phyloP scores from a whole-genome alignment of 2,113 vertebrate genomes.

The Chionomys nivalis region DNA sequence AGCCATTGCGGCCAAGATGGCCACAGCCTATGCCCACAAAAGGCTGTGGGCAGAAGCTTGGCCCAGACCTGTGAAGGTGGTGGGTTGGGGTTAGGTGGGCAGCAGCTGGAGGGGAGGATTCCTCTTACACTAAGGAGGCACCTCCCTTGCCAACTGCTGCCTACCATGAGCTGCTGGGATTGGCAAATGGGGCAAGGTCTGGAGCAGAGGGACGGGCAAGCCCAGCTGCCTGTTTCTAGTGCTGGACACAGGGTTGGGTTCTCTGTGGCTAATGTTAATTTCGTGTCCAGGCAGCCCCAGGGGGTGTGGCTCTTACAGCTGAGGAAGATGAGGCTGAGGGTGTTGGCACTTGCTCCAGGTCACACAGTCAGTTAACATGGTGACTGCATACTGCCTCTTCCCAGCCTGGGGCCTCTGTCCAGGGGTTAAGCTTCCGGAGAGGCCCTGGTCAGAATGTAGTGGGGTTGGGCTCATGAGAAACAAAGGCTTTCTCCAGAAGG shows the following conservation, averaged over 20 bases:
- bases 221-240: not conserved
- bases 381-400: not conserved
- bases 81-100: not conserved
- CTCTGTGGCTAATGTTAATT: not conserved
- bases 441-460: not conserved
- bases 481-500: not conserved
- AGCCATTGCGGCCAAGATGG: slow-evolving; percentile 39
- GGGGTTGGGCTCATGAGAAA: not conserved
- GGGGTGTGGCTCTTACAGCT: not conserved
- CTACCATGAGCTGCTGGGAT: not conserved
- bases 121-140: not conserved
- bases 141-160: not conserved
- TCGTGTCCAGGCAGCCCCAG: slow-evolving; percentile 5
- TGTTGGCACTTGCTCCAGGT: not conserved
- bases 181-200: not conserved
- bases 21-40: slow-evolving; percentile 57
- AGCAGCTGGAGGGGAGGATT: slow-evolving; percentile 16
- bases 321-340: slow-evolving; percentile 28
- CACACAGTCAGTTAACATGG: not conserved
- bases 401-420: not conserved
- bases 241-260: not conserved
- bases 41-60: slow-evolving; percentile 58
- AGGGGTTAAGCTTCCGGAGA: not conserved
- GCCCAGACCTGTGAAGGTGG: slow-evolving; percentile 29
- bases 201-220: not conserved